Base-by-base conservation (phyloP, 2,888 invertebrate genomes). In the Microctonus hyperodae region DNA sequence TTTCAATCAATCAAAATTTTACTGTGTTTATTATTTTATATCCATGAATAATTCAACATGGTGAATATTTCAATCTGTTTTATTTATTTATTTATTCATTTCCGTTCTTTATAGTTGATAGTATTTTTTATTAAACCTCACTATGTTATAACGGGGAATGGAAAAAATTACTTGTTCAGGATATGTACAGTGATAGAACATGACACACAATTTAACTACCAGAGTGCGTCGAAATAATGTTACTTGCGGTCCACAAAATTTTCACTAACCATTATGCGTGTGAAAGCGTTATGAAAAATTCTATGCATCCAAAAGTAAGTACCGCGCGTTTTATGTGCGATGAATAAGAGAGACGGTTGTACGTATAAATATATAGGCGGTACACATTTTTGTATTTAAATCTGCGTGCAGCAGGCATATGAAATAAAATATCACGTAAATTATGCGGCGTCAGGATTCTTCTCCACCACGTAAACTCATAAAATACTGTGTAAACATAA, bases 271-370 rank as follows among this genome's bases (percentile, higher is more conserved):
- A 40, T 56, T 64, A 44, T 28, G n/a, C 33, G 55, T 25, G 28
- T 28, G n/a, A 16, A 5, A n/a, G 10, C 31, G 28, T 64, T 67
- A 56, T 61, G 50, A 63, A 70, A 70, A 70, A 70, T 68, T 65
- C 67, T 64, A 68, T 70, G 68, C 69, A 70, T 70, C 63, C 58
- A 58, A 60, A 65, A 70, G 55, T 63, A 59, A 65, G 59, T 44
- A 33, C 62, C 44, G 48, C 44, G 58, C 37, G 57, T 25, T 56
- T 37, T 40, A 44, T 48, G 23, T 48, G 44, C 25, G 13, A 33
- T 28, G 55, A 61, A 28, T 25, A 62, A 44, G 44, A 44, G 44
- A 23, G 22, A 7, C 4, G 7, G 28, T 28, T 28, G 48, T 44
- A 22, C 13, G 35, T 37, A 22, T 35, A 48, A 16, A 44, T 28